Conservation (phyloP, 2,797 vertebrate genomes). For the Triplophysa bombifrons region DNA sequence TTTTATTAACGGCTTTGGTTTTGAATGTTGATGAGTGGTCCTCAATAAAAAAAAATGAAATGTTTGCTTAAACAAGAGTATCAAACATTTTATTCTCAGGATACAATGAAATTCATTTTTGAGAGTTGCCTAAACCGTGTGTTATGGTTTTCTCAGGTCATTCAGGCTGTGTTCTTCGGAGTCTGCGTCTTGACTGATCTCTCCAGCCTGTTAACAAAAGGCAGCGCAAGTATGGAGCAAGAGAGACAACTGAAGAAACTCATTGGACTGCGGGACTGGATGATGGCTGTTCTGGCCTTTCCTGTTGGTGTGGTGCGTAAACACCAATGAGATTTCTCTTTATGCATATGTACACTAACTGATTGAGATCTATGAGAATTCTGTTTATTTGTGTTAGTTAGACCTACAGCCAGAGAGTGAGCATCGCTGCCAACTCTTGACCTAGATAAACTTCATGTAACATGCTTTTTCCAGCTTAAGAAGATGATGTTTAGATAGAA, state of each 20-base stretch:
- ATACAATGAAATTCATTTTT: background rate
- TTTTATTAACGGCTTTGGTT: slow-evolving; percentile 26
- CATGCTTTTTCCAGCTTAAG: background rate
- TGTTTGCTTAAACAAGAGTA: background rate
- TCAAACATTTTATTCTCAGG: background rate
- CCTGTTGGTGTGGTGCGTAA: slow-evolving; percentile 92
- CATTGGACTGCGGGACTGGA: slow-evolving; percentile 92
- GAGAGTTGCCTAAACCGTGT: slow-evolving; percentile 3
- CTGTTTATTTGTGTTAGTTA: slow-evolving; percentile 13
- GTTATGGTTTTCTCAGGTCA: slow-evolving; percentile 77
- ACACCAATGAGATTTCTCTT: background rate
- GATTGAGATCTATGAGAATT: slow-evolving; percentile 8
- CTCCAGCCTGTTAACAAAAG: slow-evolving; percentile 92
- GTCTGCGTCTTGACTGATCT: slow-evolving; percentile 94
- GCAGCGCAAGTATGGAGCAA: slow-evolving; percentile 89
- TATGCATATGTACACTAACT: slow-evolving; percentile 23
- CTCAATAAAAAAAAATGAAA: background rate
- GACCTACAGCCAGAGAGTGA: background rate
- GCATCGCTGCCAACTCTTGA: background rate
- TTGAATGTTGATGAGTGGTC: slow-evolving; percentile 14
- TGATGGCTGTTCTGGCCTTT: slow-evolving; percentile 94
- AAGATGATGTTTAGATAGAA: slow-evolving; percentile 24
- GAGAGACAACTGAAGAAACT: slow-evolving; percentile 93
- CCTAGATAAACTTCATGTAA: background rate
- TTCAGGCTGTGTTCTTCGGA: slow-evolving; percentile 95